Percentiles rank a stretch among this genome's conserved stretches.
These are phyloP conservation scores for Drosophila fulvimacula DNA, from an alignment of 2,888 invertebrate species.

Conservation along the genomic window DNA sequence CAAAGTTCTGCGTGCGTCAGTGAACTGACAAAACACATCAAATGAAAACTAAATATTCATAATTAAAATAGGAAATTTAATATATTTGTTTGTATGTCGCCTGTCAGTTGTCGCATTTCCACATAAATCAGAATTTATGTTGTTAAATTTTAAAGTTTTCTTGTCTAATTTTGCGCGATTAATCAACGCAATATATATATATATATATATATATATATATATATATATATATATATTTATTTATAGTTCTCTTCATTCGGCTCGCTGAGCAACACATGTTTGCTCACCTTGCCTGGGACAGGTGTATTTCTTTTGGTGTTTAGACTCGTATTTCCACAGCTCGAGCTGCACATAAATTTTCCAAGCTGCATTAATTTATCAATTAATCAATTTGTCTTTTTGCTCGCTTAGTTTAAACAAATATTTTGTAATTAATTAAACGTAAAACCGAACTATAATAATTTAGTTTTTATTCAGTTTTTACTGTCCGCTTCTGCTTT, in stretches of 20 bases:
- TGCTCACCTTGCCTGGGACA: conserved; percentile 53
- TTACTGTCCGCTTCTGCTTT: conserved; percentile 9
- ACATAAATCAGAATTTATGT: conserved; percentile 74
- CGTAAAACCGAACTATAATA: conserved; percentile 53
- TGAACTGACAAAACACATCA: conserved; percentile 11
- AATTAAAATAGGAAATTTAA: conserved; percentile 67
- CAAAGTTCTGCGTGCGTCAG: conserved; percentile 42
- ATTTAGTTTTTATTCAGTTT: conserved; percentile 23
- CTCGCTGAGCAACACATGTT: conserved; percentile 55
- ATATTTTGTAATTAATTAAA: conserved; percentile 77
- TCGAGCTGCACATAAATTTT: conserved; percentile 59
- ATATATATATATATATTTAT: conserved; percentile 34
- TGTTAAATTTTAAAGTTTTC: conserved; percentile 59
- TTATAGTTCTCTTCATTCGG: conserved; percentile 47
- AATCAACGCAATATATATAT: conserved; percentile 55
- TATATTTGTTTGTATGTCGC: conserved; percentile 54
- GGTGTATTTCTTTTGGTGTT: conserved; percentile 41
- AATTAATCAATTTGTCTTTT: conserved; percentile 78
- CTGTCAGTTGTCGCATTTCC: conserved; percentile 59
- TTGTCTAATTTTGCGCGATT: conserved; percentile 77
- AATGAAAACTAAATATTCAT: conserved; percentile 54
- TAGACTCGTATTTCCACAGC: conserved; percentile 19
- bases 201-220: neutral
- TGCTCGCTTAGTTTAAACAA: conserved; percentile 60
- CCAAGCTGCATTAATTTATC: conserved; percentile 64